Percentiles rank a stretch among this genome's conserved stretches.
phyloP scores from a whole-genome alignment of 2,113 vertebrate genomes.

The Atrichornis clamosus region DNA sequence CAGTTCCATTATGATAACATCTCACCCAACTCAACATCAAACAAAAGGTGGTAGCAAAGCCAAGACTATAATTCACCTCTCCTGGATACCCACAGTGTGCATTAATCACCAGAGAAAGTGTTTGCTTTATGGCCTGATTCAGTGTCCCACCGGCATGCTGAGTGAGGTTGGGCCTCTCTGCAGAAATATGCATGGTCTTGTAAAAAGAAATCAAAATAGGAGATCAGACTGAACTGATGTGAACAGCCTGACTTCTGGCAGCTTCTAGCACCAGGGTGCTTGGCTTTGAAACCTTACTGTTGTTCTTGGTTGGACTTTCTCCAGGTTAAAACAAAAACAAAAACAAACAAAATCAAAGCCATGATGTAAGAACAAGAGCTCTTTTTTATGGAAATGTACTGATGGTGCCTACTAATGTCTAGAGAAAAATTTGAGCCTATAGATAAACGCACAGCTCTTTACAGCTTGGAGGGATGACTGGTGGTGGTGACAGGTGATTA shows the following conservation, averaged over 20 bases:
- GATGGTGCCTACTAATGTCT: background rate
- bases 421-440: background rate
- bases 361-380: background rate
- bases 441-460: background rate
- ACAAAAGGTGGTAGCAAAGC: conserved; percentile 33
- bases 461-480: background rate
- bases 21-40: conserved; percentile 28
- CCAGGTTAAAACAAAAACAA: background rate
- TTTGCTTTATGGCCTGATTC: background rate
- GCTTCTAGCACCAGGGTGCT: background rate
- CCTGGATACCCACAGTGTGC: background rate
- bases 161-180: background rate
- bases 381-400: background rate
- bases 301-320: conserved; percentile 10
- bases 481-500: background rate
- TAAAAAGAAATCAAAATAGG: conserved; percentile 20
- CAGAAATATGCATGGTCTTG: background rate
- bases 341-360: background rate
- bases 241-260: background rate
- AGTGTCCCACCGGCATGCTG: accelerated
- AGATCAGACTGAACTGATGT: background rate
- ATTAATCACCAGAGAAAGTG: background rate
- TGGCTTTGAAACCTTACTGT: background rate
- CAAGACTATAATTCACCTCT: conserved; percentile 13
- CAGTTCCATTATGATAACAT: conserved; percentile 20